Base-by-base conservation (phyloP, 2,797 vertebrate genomes). In the Acanthurus leucopareius region DNA sequence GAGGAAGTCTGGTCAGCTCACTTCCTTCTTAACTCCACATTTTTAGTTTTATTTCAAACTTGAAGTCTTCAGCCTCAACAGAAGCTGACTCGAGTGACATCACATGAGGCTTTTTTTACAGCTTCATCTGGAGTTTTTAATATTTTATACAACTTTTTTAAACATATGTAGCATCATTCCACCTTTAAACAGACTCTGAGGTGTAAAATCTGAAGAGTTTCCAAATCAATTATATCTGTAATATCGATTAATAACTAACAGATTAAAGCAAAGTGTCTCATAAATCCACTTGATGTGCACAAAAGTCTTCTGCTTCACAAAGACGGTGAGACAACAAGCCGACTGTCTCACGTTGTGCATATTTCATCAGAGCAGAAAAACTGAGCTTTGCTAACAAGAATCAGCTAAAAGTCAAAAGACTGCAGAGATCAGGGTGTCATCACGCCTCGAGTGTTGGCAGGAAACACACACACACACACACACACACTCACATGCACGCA, bases 321-420 rank as follows among this genome's bases (percentile, higher is more conserved):
- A 14, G 9, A 61, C 7, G 66, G 44, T n/a, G 47, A 45, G 42
- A 61, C 3, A 6, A 61, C 25, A 59, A 53, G 32, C 32, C 47
- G 68, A 32, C 49, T 44, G 63, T 22, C 4, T 5, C 2, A 63
- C 49, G 40, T 42, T 28, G 42, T 75, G 70, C 52, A 77, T 22
- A 73, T 49, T 45, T 62, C 52, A 67, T 16, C 49, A 72, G 74
- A 13, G 15, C 73, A 65, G 38, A 62, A 14, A 59, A 32, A 68
- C 59, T 49, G 56, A 48, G 71, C 20, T 54, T 5, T 16, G 63
- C 15, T 51, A 59, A 75, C 45, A n/a, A n/a, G n/a, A n/a, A n/a
- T n/a, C 69, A 51, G 70, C 13, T 56, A 60, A 71, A 77, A 51
- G 64, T 79, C 82, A 81, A 80, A 80, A 82, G 73, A 62, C 42